Evolutionary conservation across 2,797 vertebrate species (phyloP), one percentile per base, ranked within the genome.

Genomic region (Enteromius trimaculatus): DNA sequence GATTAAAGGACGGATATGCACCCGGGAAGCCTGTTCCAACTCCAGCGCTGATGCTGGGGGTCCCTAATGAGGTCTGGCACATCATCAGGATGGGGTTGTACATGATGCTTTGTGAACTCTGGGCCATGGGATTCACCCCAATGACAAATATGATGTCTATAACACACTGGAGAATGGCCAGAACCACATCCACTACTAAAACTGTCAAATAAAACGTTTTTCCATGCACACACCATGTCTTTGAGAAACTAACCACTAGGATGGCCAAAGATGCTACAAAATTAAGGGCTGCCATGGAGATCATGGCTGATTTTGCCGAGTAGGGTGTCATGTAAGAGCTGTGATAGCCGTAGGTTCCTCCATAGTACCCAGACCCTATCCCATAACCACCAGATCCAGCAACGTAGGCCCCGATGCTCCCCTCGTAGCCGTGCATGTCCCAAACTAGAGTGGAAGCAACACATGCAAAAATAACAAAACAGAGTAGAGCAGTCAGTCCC

Each of bases 381-480:
- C 88, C 86, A 58, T 82, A 86, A 6, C 84, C 76, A 6, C 80
- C 84, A 29, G 82, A 60, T 3, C 88, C 86, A 0, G 88, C 85
- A 0, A 62, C 78, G 4, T 90, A 93, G 29, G 89, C 92, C 26
- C 90, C 90, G 19, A 93, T 75, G 39, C 94, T 51, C 1, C 92
- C 29, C 0, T 95, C 93, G 0, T 93, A 92, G 21, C 87, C 87
- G 4, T 93, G 93, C 60, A 95, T 94, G 21, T 97, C 95, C 97
- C 97, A 97, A 74, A 96, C 95, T 78, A 97, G 82, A 0, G 97
- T 97, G 70, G 97, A 97, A 0, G 96, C 96, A 70, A 97, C 95
- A 0, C 92, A 96, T 86, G 95, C 96, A 1, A 97, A 97, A 82
- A 96, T 94, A 76, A 95, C 88, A 9, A 97, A 87, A 72, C 95